Evolutionary conservation across 1,140 invertebrate genomes (phyloP).

Genomic region (Macrosteles quadrilineatus): DNA sequence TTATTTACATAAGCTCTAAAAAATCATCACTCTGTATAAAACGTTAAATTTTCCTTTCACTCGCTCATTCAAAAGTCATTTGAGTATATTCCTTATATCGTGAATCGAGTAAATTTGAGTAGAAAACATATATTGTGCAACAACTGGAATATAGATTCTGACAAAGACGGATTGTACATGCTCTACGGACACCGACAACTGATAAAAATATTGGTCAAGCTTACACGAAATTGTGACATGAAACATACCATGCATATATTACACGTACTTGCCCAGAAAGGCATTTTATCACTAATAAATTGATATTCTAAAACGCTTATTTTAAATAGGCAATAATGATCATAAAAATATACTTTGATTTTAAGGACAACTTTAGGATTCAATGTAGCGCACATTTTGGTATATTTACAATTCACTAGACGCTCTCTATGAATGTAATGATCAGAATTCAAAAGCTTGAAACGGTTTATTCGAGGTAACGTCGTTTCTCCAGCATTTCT

Average conservation of each 20-base stretch:
- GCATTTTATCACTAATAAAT: neutral
- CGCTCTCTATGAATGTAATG: neutral
- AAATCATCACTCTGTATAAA: constrained; percentile 32
- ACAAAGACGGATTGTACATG: constrained; percentile 15
- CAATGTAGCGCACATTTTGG: neutral
- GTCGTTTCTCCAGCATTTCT: neutral
- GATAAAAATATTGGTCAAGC: constrained; percentile 1
- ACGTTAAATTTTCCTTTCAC: constrained; percentile 19
- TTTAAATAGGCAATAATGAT: neutral
- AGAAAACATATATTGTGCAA: constrained; percentile 2
- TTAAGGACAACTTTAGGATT: constrained; percentile 2
- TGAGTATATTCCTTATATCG: constrained; percentile 8
- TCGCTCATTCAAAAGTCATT: constrained; percentile 13
- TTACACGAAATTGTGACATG: neutral
- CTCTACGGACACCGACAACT: constrained; percentile 2
- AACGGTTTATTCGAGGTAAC: neutral
- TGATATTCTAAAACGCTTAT: neutral
- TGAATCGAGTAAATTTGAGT: constrained; percentile 14
- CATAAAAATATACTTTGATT: constrained; percentile 12
- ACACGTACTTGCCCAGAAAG: neutral
- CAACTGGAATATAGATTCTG: neutral
- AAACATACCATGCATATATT: constrained; percentile 7
- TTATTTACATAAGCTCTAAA: constrained; percentile 32
- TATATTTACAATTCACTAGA: neutral
- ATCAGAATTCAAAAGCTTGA: neutral